Evolutionary conservation across 2,113 vertebrate genomes (phyloP).

Genomic region (Scomber japonicus): DNA sequence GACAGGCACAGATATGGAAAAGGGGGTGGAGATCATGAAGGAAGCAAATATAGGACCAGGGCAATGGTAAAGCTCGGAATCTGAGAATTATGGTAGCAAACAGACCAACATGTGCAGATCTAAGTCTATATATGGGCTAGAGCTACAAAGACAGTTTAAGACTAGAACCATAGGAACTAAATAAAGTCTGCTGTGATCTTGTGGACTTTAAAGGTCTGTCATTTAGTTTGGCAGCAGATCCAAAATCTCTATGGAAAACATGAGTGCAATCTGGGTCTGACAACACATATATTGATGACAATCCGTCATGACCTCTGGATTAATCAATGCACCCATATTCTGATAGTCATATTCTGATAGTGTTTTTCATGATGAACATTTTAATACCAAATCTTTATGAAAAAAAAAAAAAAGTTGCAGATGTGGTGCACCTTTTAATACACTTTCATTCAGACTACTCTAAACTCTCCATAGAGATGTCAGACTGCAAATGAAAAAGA

Average conservation of each 20-base stretch:
- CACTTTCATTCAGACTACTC: neutral
- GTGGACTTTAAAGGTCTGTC: neutral
- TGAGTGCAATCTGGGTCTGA: neutral
- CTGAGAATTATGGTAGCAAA: conserved; percentile 8
- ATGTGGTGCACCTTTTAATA: neutral
- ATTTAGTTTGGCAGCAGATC: too few relatives aligned
- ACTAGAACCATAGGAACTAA: neutral
- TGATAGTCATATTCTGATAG: neutral
- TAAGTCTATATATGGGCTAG: neutral
- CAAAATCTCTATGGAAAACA: neutral
- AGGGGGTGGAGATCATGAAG: conserved; percentile 20
- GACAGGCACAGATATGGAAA: conserved; percentile 26
- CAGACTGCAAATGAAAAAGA: neutral
- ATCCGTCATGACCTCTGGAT: neutral
- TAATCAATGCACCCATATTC: neutral
- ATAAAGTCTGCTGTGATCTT: neutral
- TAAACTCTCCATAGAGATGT: too few relatives aligned
- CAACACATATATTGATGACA: too few relatives aligned
- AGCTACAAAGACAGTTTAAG: neutral
- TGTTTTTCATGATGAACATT: neutral
- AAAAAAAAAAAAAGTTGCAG: neutral
- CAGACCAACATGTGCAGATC: neutral
- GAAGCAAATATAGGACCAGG: conserved; percentile 12
- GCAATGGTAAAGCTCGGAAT: conserved; percentile 1
- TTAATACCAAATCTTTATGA: too few relatives aligned